These are phyloP conservation scores for Drosophila grimshawi DNA, from an alignment of 1,140 invertebrate species.

Conservation along the genomic window DNA sequence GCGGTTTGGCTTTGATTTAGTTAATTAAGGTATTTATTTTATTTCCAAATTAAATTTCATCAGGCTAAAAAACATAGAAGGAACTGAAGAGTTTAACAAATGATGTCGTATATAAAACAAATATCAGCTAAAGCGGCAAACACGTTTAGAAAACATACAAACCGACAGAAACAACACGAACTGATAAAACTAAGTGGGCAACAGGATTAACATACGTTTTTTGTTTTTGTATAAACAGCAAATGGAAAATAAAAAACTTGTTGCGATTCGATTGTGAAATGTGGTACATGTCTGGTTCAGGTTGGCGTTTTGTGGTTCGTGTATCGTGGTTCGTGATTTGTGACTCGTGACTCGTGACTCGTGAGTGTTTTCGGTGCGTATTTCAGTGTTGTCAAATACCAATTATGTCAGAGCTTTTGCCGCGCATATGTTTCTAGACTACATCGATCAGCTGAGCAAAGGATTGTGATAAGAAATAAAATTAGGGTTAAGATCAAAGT, in stretches of 20 bases:
- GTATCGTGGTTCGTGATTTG: constrained; percentile 25
- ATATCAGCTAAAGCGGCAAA: constrained; percentile 60
- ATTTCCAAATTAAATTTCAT: constrained; percentile 27
- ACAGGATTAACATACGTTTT: constrained; percentile 46
- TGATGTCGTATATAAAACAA: constrained; percentile 49
- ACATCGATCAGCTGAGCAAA: constrained; percentile 31
- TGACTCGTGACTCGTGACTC: constrained; percentile 29
- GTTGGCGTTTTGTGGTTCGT: constrained; percentile 6
- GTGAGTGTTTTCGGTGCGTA: constrained; percentile 13
- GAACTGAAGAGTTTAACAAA: constrained; percentile 53
- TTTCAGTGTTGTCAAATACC: constrained; percentile 65
- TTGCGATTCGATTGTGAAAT: constrained; percentile 43
- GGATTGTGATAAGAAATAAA: constrained; percentile 18
- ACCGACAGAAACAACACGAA: constrained; percentile 73
- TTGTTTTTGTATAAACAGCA: constrained; percentile 36
- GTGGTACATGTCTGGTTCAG: constrained; percentile 32
- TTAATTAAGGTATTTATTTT: constrained; percentile 32
- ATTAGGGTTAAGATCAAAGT: constrained; percentile 22
- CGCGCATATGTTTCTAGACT: constrained; percentile 18
- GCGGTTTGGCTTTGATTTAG: constrained; percentile 48
- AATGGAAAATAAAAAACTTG: constrained; percentile 41
- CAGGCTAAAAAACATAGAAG: constrained; percentile 45
- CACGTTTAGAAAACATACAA: constrained; percentile 73
- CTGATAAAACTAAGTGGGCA: constrained; percentile 58
- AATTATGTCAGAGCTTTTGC: constrained; percentile 76